A percentile compares a stretch with the other conserved stretches of the same genome.
Evolutionary conservation across 1,140 invertebrate genomes (phyloP).

Genomic region (Euwallacea fornicatus): DNA sequence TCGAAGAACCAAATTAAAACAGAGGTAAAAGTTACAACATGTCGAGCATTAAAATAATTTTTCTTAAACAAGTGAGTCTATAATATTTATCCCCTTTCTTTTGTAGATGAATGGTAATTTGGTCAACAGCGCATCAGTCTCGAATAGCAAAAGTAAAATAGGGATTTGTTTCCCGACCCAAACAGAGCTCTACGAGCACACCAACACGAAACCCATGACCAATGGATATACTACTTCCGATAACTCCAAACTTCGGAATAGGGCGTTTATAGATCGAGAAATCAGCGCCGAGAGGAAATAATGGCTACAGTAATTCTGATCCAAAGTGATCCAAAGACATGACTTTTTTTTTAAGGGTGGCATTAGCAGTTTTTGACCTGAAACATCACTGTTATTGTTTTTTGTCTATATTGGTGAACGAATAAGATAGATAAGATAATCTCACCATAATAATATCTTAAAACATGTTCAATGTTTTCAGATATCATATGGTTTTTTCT

Average conservation of each 20-base stretch:
- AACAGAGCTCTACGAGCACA: slow-evolving; percentile 48
- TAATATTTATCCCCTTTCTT: neutral
- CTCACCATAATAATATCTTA: no score
- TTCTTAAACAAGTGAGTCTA: neutral
- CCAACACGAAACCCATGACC: slow-evolving; percentile 41
- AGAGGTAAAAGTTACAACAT: neutral
- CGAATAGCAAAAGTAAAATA: slow-evolving; percentile 8
- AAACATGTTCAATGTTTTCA: no score
- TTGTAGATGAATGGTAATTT: slow-evolving; percentile 11
- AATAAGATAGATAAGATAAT: no score
- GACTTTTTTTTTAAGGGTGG: neutral
- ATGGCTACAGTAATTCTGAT: neutral
- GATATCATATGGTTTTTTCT: no score
- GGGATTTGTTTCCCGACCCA: slow-evolving; percentile 49
- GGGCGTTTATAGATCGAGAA: slow-evolving; percentile 46
- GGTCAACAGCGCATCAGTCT: no score
- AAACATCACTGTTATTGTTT: neutral
- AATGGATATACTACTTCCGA: slow-evolving; percentile 48
- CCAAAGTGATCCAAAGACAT: slow-evolving; percentile 16
- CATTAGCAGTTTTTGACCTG: neutral
- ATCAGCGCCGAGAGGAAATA: slow-evolving; percentile 9
- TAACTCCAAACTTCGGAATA: slow-evolving; percentile 44
- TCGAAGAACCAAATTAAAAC: neutral
- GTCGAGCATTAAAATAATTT: neutral
- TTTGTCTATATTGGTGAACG: neutral